Percentiles rank a stretch among this genome's conserved stretches.
Conservation (phyloP, 2,113 vertebrate species). For the Macaca nemestrina region DNA sequence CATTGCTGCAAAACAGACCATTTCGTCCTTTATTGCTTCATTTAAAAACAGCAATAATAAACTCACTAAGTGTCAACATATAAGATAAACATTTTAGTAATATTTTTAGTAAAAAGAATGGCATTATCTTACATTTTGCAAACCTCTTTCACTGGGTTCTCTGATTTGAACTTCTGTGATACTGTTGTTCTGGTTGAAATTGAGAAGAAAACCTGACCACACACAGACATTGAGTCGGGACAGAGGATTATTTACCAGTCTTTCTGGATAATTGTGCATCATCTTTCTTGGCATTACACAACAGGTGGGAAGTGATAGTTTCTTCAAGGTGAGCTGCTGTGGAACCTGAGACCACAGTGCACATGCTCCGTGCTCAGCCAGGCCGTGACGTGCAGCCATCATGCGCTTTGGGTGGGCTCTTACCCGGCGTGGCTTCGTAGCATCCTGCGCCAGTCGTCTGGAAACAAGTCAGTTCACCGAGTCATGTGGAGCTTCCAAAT, state of each 20-base stretch:
- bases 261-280: accelerated
- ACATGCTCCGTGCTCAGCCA: too few species aligned
- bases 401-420: neutral
- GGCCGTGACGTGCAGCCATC: too few species aligned
- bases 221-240: neutral
- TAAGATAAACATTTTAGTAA: neutral
- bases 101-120: neutral
- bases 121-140: neutral
- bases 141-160: neutral
- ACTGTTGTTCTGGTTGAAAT: neutral
- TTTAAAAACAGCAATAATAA: neutral
- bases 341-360: neutral
- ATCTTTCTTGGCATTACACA: neutral
- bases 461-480: neutral
- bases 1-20: too few species aligned
- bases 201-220: neutral
- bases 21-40: neutral
- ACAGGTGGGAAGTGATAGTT: too few species aligned
- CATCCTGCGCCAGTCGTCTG: accelerated
- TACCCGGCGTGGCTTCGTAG: accelerated
- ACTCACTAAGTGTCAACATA: neutral
- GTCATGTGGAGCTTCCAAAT: neutral
- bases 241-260: too few species aligned
- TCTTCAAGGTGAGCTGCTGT: neutral
- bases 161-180: neutral